A percentile compares a stretch with the other conserved stretches of the same genome.
Conservation (phyloP, 1,140 invertebrate genomes). For the Nephila pilipes region DNA sequence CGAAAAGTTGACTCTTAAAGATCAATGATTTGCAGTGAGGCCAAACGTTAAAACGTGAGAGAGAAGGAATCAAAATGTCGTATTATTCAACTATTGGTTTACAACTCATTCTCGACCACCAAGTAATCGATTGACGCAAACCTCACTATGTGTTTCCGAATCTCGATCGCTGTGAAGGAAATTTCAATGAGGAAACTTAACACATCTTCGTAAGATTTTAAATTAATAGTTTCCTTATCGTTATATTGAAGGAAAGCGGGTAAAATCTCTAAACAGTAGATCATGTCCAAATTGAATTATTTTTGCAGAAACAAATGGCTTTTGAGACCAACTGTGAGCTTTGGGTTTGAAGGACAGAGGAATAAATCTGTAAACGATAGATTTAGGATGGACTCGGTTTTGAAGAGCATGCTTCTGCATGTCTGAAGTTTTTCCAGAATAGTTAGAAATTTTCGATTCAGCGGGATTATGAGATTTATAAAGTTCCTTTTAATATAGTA, state of each 20-base stretch:
- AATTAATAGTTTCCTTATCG: constrained; percentile 41
- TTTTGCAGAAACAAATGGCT: not conserved
- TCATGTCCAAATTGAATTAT: constrained; percentile 22
- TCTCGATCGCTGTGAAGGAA: not conserved
- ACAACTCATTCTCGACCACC: constrained; percentile 30
- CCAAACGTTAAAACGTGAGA: not conserved
- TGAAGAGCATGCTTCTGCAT: too few relatives aligned
- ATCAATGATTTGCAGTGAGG: constrained; percentile 19
- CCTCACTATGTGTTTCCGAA: not conserved
- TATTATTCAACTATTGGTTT: constrained; percentile 35
- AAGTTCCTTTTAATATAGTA: too few relatives aligned
- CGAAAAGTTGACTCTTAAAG: not conserved
- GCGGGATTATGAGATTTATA: too few relatives aligned
- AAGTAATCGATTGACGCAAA: constrained; percentile 1
- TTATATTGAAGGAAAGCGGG: constrained; percentile 10
- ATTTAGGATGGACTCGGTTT: too few relatives aligned
- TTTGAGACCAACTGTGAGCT: too few relatives aligned
- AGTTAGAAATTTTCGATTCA: too few relatives aligned
- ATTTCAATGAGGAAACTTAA: constrained; percentile 18
- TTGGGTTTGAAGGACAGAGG: too few relatives aligned
- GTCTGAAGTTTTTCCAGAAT: too few relatives aligned
- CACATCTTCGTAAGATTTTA: constrained; percentile 21
- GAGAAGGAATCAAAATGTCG: constrained; percentile 6
- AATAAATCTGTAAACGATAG: too few relatives aligned
- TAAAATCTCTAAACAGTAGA: not conserved